Percentiles rank a stretch among this genome's conserved stretches.
Evolutionary conservation across 1,140 invertebrate genomes (phyloP).

Genomic region (Achroia grisella): DNA sequence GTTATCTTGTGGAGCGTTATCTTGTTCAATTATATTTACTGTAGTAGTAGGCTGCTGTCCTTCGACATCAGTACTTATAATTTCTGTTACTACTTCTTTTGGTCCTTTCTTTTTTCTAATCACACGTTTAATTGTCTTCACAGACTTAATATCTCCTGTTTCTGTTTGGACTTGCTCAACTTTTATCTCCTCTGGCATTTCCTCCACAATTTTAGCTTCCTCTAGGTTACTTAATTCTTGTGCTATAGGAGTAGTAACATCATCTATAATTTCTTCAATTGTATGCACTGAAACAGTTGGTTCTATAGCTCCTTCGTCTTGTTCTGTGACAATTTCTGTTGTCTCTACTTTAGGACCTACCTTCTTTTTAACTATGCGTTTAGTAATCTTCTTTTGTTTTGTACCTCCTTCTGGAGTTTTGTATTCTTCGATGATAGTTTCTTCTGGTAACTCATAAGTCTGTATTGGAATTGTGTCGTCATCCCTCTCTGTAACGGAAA

Average conservation of each 20-base stretch:
- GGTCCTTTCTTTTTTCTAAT: constrained; percentile 49
- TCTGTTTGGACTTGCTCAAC: constrained; percentile 39
- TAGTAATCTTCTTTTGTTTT: constrained; percentile 16
- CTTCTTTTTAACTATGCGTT: constrained; percentile 12
- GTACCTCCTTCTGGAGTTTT: constrained; percentile 31
- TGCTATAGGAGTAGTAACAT: constrained; percentile 20
- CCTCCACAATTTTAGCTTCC: constrained; percentile 29
- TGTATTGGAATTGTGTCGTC: constrained; percentile 7
- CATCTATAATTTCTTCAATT: constrained; percentile 1
- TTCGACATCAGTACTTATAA: constrained; percentile 50
- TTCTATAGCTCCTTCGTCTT: constrained; percentile 17
- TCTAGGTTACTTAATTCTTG: constrained; percentile 20
- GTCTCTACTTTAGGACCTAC: constrained; percentile 9
- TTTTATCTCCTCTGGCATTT: constrained; percentile 28
- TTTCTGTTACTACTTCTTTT: constrained; percentile 52
- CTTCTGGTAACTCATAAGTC: constrained; percentile 12
- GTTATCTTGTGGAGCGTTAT: neutral
- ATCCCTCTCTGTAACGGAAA: constrained; percentile 22
- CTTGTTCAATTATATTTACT: neutral
- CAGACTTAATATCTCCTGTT: constrained; percentile 47
- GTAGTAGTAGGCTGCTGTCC: constrained; percentile 27
- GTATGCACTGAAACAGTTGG: constrained; percentile 16
- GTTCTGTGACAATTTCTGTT: constrained; percentile 27
- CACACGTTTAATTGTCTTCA: constrained; percentile 57
- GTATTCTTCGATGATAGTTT: constrained; percentile 16